Evolutionary conservation across 2,888 invertebrate genomes (phyloP), one percentile per base, ranked within the genome.

Genomic region (Eucera pruinosa): DNA sequence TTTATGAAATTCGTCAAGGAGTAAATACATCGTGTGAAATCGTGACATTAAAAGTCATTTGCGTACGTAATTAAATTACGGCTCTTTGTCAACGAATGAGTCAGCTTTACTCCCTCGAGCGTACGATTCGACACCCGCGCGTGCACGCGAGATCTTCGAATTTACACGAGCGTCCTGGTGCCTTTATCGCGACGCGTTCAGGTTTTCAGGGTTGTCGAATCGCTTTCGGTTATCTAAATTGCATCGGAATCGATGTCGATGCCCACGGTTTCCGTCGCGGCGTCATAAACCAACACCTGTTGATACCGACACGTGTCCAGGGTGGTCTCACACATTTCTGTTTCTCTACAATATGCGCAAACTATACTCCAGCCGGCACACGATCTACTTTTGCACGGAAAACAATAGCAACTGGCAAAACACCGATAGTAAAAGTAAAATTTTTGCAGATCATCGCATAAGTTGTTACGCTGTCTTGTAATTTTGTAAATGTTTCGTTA

Each of bases 221-320:
- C 88, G 85, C 81, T 87, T 89, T 88, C 83, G 86, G 86, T 91
- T 91, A 91, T 91, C 91, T 91, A 91, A 91, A 91, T 90, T 90
- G 91, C 91, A 91, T 91, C 91, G 88, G 87, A 90, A 91, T 91
- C 90, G 91, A 90, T 91, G 90, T 90, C 85, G 84, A 85, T 83
- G 88, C 89, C 88, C 88, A 89, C 90, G 88, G 86, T 87, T 86
- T 87, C 84, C 87, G 76, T 83, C 72, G 83, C 85, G 87, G 86
- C 87, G 78, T 89, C 90, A 88, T 91, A 91, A 91, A 91, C 89
- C 88, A 91, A 88, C 91, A 89, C 89, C 90, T 89, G 89, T 90
- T 89, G 89, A 89, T 91, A 89, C 84, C 82, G 78, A 72, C 75
- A 71, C 77, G 72, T 86, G 77, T 71, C 74, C 78, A 68, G 81